Evolutionary conservation across 1,140 invertebrate genomes (phyloP), one percentile per base, ranked within the genome.

Genomic region (Leguminivora glycinivorella): DNA sequence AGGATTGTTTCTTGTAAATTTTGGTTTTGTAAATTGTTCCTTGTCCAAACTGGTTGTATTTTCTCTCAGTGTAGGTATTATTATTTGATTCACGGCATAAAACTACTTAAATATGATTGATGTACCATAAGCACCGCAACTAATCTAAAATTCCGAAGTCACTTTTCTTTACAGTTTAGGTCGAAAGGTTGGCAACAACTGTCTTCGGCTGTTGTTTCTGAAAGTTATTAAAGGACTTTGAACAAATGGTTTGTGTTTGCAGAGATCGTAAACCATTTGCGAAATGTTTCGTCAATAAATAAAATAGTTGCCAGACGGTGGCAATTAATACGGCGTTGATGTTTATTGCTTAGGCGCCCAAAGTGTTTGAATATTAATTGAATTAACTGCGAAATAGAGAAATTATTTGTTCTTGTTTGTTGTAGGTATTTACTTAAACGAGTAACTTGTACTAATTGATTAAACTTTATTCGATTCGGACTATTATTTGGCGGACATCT

Each of bases 201-300:
- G 47, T 52, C 6, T 52, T 52, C 4, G 17, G 3, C 47, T 52
- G 22, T 52, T 52, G 47, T 52, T 52, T 52, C 17, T 43, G 6
- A 52, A 19, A 52, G 47, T 52, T 19, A 7, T 52, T 52, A 22
- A 52, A 52, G 17, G 17, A 1, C 47, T 52, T 52, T 52, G 47
- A 52, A 17, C 47, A 52, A 52, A 52, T 52, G 47, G 47, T 52
- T 52, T 52, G 22, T 19, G 47, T 52, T 52, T 52, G 47, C 47
- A 52, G 17, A 19, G n/a, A 52, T 52, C 47, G 47, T 52, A 52
- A 52, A 52, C 17, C 5, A 52, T 52, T 52, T 52, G 47, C n/a
- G 47, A 52, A 52, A 52, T 52, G 17, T 17, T 52, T 52, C 4
- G 1, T 9, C 14, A 1, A 52, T 52, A 52, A 52, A 52, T 52